Base-by-base conservation (phyloP, 2,113 vertebrate genomes). In the Mixornis gularis region DNA sequence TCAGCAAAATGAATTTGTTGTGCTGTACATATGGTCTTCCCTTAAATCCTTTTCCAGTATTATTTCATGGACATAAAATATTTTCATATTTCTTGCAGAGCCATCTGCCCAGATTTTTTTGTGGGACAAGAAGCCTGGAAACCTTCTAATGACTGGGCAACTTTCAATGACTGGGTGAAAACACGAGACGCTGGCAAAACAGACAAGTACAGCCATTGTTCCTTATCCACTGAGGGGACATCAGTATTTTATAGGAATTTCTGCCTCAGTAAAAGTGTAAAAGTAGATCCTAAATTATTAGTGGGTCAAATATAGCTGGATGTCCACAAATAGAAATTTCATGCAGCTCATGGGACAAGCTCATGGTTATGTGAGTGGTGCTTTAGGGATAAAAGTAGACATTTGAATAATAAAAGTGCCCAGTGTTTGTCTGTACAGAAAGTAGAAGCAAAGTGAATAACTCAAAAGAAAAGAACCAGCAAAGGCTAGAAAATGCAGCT, bases 51-150 rank as follows among this genome's bases (percentile, higher is more conserved):
- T 93, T 79, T 34, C 55, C 55, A n/a, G 1, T 76, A 30, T 49
- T 53, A 62, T 46, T 69, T 86, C 21, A 66, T 26, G 17, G 12
- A 5, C 19, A 46, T 86, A 73, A 76, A 65, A 64, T 60, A 40
- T 70, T 82, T 72, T 79, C 1, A 20, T 34, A 17, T 93, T 36
- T 92, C 84, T 91, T 94, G 40, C 89, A 98, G 99, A 81, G 97
- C 98, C 43, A 96, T 99, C 53, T 98, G 98, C 55, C 98, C 98
- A 36, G 99, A 99, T 80, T 98, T 99, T 95, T 99, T 97, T 85
- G 96, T 97, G n/a, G 98, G 98, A 34, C 98, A 98, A 92, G 98
- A 98, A 74, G 97, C 98, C 0, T 99, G 99, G 99, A 95, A 93
- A 56, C 97, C 97, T 88, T 96, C 98, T 41, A 27, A 94, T 18